Conservation (phyloP, 2,797 vertebrate genomes). For the Numenius phaeopus region DNA sequence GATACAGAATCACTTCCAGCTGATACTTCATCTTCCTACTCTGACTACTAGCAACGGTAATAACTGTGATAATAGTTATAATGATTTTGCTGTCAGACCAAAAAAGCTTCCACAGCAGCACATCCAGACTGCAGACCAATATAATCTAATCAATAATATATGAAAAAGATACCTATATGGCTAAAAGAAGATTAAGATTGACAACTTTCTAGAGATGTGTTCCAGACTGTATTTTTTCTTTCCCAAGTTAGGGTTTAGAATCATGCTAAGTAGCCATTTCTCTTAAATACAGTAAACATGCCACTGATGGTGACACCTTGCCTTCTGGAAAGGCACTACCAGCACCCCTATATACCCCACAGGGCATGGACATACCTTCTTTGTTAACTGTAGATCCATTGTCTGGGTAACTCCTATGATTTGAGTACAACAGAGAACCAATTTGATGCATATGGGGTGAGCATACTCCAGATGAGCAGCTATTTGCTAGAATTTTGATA, state of each 20-base stretch:
- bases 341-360: neutral
- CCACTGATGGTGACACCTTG: neutral
- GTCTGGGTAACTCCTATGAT: neutral
- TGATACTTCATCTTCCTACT: neutral
- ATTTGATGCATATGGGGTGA: fast-evolving
- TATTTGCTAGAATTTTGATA: neutral
- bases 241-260: neutral
- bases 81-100: neutral
- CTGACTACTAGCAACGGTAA: neutral
- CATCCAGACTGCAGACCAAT: neutral
- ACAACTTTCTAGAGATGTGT: neutral
- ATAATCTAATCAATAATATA: slow-evolving; percentile 17
- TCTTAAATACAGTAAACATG: neutral
- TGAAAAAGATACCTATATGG: neutral
- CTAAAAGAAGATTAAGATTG: neutral
- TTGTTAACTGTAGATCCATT: neutral
- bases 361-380: neutral
- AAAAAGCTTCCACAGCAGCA: slow-evolving; percentile 3
- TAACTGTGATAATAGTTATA: neutral
- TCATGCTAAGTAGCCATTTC: neutral
- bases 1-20: neutral
- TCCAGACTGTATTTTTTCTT: neutral
- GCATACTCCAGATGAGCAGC: neutral
- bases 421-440: neutral
- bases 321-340: neutral